Conservation (phyloP, 1,140 invertebrate genomes). For the Lethrus apterus region DNA sequence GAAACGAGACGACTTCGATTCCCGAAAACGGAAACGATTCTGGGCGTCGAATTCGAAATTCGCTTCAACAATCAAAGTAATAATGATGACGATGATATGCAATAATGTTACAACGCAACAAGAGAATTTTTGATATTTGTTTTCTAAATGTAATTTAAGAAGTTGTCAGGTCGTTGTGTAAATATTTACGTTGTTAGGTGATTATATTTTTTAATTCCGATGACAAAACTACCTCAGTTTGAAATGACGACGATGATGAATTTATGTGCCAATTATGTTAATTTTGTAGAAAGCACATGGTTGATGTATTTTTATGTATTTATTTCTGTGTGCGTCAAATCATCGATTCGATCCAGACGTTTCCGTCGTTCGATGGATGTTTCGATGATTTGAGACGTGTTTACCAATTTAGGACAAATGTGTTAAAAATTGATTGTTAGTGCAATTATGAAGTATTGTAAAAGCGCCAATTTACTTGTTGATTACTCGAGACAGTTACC, state of each 20-base stretch:
- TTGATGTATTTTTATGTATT: conserved; percentile 1
- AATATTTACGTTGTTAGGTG: conserved; percentile 24
- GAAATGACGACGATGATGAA: conserved; percentile 19
- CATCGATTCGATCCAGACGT: too few relatives aligned
- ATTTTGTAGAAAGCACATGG: background rate
- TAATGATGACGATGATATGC: background rate
- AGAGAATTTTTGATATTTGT: conserved; percentile 13
- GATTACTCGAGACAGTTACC: background rate
- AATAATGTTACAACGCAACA: conserved; percentile 11
- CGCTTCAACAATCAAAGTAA: background rate
- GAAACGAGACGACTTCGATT: background rate
- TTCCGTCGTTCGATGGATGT: too few relatives aligned
- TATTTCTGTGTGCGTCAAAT: conserved; percentile 9
- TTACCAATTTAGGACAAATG: conserved; percentile 1
- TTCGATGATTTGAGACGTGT: too few relatives aligned
- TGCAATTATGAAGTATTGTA: background rate
- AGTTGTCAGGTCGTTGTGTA: conserved; percentile 11
- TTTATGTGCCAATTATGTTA: conserved; percentile 32
- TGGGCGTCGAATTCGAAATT: background rate
- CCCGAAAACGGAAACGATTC: background rate
- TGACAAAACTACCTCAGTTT: conserved; percentile 38
- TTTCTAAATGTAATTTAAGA: conserved; percentile 4
- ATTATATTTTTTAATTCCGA: conserved; percentile 28
- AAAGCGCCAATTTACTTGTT: background rate
- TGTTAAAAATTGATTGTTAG: conserved; percentile 7